These are phyloP conservation scores for Pangasianodon gigas DNA, from an alignment of 2,113 vertebrate genomes.

Conservation along the genomic window DNA sequence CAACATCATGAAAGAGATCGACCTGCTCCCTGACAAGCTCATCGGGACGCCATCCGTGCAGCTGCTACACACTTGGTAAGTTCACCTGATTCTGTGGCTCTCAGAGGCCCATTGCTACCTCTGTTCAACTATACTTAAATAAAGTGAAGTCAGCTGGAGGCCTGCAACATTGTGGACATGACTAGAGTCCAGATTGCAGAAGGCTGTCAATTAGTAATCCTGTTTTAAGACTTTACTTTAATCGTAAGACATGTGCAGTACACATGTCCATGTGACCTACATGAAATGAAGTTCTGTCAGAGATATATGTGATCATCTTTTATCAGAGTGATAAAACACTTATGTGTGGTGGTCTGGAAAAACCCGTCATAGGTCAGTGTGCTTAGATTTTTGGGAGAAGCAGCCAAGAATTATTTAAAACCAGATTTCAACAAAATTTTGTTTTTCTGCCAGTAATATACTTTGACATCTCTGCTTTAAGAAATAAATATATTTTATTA, in stretches of 20 bases:
- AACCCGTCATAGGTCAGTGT: neutral
- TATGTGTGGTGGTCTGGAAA: neutral
- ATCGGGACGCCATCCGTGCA: slow-evolving; percentile 87
- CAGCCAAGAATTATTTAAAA: neutral
- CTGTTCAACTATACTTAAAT: neutral
- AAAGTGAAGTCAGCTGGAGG: neutral
- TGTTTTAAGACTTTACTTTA: slow-evolving; percentile 5
- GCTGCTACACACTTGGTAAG: slow-evolving; percentile 90
- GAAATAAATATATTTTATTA: neutral
- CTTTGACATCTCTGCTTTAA: neutral
- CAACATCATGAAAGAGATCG: slow-evolving; percentile 96
- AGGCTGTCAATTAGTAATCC: neutral
- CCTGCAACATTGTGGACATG: neutral
- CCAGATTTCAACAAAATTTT: neutral
- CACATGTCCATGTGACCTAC: neutral
- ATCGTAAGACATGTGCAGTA: neutral
- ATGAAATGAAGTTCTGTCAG: slow-evolving; percentile 8
- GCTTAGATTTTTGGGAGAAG: neutral
- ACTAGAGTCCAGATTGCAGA: neutral
- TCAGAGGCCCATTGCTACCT: neutral
- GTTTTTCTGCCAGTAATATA: neutral
- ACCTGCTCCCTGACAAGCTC: slow-evolving; percentile 89
- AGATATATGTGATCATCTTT: slow-evolving; percentile 24
- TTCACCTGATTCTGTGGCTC: neutral
- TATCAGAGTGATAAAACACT: slow-evolving; percentile 3